Evolutionary conservation across 2,888 invertebrate species (phyloP).

Genomic region (Tenthredo notha): DNA sequence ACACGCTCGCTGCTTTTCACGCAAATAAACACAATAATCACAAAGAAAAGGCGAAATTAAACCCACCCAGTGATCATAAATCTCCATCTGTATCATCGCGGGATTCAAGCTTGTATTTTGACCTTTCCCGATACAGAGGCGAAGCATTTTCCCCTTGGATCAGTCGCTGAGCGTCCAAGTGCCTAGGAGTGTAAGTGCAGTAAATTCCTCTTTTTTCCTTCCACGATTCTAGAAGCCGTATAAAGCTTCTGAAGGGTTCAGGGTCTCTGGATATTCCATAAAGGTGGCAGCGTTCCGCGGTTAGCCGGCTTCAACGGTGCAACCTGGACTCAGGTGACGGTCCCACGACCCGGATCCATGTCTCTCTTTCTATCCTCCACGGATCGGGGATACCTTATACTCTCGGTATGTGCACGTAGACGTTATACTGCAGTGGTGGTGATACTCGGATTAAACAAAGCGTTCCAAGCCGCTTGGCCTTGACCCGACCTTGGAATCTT

Average conservation of each 20-base stretch:
- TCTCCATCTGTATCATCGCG: background rate
- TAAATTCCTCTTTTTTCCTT: background rate
- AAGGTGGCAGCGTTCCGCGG: slow-evolving; percentile 5
- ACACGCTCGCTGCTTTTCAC: background rate
- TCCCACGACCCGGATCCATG: slow-evolving; percentile 40
- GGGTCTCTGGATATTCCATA: slow-evolving; percentile 44
- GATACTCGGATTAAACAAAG: background rate
- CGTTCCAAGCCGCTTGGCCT: background rate
- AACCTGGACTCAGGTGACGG: slow-evolving; percentile 39
- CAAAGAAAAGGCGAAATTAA: background rate
- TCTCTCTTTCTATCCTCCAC: background rate
- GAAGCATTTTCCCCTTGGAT: background rate
- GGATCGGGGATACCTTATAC: background rate
- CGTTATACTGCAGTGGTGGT: background rate
- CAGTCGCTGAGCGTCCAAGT: background rate
- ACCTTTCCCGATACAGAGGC: background rate
- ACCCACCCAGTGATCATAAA: background rate
- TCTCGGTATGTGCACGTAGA: background rate
- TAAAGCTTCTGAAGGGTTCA: background rate
- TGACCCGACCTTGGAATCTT: background rate
- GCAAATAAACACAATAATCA: background rate
- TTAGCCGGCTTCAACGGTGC: slow-evolving; percentile 24
- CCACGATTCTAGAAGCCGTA: slow-evolving; percentile 32
- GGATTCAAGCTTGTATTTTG: background rate
- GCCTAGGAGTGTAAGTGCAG: background rate